Evolutionary conservation across 1,140 invertebrate genomes (phyloP), one percentile per base, ranked within the genome.

Genomic region (Trachymyrmex septentrionalis): DNA sequence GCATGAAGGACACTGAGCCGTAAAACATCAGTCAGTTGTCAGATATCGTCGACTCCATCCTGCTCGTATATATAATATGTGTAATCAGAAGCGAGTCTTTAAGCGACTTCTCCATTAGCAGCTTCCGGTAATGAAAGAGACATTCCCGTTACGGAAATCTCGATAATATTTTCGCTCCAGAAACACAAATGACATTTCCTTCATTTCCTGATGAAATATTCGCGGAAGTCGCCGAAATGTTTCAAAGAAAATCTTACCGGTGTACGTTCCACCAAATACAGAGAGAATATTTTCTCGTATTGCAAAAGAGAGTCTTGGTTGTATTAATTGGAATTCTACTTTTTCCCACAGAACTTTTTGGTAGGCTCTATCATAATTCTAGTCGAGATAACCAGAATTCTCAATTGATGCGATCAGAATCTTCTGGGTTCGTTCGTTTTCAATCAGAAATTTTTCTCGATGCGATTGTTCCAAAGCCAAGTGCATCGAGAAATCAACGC

Each of bases 31-130:
- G 27, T 53, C 21, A 27, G 50, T 48, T 82, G 53, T 82, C 38
- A 48, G 21, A 72, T 59, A 27, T 34, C 34, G 14, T 30, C n/a
- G n/a, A 16, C n/a, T 59, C 19, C 16, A 38, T 84, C 19, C 61
- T 38, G 21, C 7, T 76, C 6, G 24, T 53, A 27, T 38, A 21
- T 16, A 30, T 27, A 27, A 27, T 27, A 55, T 2, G n/a, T 16
- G 48, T 66, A 24, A 81, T 55, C n/a, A 53, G 24, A 50, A 14
- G 59, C 21, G 53, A 69, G 14, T 30, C 84, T 80, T 69, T 48
- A 78, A 69, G n/a, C 73, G 34, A 48, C 75, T n/a, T 64, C n/a
- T 81, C 76, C 76, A 81, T 81, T 80, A 81, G 30, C 55, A 16
- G 64, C 10, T 10, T 67, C 27, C 53, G 30, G 19, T 86, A 82